These are phyloP conservation scores for Asteroscopus sphinx DNA, from an alignment of 2,888 invertebrate species.

Conservation along the genomic window DNA sequence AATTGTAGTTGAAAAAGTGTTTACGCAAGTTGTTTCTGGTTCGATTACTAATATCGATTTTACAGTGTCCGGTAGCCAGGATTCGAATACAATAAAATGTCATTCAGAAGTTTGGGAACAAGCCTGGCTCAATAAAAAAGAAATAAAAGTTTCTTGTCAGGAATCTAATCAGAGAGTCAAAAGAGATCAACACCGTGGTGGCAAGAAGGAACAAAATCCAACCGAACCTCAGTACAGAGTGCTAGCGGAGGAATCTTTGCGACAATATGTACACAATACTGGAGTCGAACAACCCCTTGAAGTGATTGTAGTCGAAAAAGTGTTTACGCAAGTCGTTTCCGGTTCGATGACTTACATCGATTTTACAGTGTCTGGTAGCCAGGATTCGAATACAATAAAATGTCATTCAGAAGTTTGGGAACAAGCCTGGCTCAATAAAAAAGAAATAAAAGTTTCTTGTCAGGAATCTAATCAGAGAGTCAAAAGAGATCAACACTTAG, in stretches of 20 bases:
- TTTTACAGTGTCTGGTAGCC: conserved; percentile 1
- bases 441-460: conserved; percentile 43
- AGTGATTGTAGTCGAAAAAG: conserved; percentile 44
- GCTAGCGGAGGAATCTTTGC: conserved; percentile 57
- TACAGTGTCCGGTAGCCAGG: conserved; percentile 3
- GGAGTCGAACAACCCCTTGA: conserved; percentile 19
- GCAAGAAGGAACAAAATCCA: conserved; percentile 43
- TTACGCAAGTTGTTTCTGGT: conserved; percentile 60
- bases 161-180: conserved; percentile 15
- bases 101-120: conserved; percentile 15
- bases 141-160: conserved; percentile 59
- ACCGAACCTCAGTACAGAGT: conserved; percentile 48
- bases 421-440: conserved; percentile 42
- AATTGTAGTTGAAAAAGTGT: conserved; percentile 43
- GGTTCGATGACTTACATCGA: conserved; percentile 6
- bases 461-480: conserved; percentile 24
- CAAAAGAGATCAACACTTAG: not conserved
- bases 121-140: conserved; percentile 23
- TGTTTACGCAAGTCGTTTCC: conserved; percentile 21
- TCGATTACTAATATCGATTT: conserved; percentile 46
- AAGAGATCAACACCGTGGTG: conserved; percentile 48
- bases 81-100: not conserved
- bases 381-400: not conserved
- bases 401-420: conserved; percentile 39
- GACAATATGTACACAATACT: conserved; percentile 41